These are phyloP conservation scores for Porites lutea DNA, from an alignment of 64 coral and sea anemone species.

Conservation along the genomic window DNA sequence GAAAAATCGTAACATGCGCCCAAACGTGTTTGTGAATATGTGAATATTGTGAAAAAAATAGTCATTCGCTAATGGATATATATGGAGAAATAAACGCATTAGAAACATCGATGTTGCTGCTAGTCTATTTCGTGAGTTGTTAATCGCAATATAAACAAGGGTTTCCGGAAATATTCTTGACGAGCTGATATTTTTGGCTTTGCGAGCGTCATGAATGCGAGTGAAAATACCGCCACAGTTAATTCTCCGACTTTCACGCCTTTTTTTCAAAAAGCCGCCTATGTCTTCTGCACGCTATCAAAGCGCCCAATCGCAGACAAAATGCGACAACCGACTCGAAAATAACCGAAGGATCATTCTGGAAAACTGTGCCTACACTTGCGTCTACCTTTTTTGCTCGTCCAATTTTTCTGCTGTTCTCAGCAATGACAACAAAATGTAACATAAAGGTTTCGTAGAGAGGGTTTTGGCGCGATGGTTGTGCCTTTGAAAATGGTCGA, in stretches of 20 bases:
- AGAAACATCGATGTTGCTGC: not conserved
- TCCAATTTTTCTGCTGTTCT: too few relatives aligned
- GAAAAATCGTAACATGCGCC: not conserved
- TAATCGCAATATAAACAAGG: not conserved
- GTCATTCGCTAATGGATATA: not conserved
- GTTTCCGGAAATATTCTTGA: conserved; percentile 21
- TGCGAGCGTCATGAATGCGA: not conserved
- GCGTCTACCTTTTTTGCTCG: too few relatives aligned
- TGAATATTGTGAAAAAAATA: not conserved
- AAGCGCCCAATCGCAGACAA: too few relatives aligned
- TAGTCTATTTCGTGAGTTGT: conserved; percentile 17
- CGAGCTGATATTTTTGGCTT: not conserved
- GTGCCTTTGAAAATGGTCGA: too few relatives aligned
- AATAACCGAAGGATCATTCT: too few relatives aligned
- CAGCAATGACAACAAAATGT: too few relatives aligned
- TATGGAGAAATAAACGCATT: conserved; percentile 19
- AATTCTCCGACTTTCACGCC: not conserved
- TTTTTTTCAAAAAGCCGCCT: not conserved
- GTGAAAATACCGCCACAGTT: not conserved
- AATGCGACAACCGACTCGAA: too few relatives aligned
- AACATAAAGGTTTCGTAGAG: too few relatives aligned
- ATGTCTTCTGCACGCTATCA: conserved; percentile 14
- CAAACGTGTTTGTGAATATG: not conserved
- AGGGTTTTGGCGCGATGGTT: too few relatives aligned
- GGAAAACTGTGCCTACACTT: too few relatives aligned